Evolutionary conservation across 2,888 invertebrate genomes (phyloP).

Genomic region (Andrena dorsata): DNA sequence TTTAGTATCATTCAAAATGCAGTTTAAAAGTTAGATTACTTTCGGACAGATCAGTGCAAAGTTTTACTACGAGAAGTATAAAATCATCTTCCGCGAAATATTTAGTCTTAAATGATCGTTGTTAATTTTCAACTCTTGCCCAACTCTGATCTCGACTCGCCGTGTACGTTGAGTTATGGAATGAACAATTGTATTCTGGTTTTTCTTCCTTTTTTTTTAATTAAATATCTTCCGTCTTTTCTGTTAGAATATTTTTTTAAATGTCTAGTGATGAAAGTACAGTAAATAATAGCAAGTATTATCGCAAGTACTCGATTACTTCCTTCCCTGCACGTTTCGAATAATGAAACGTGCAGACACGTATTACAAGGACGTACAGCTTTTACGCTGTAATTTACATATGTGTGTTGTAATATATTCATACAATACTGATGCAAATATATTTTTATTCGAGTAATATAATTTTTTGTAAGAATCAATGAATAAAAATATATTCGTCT

Average conservation of each 20-base stretch:
- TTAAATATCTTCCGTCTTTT: conserved; percentile 18
- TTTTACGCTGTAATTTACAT: conserved; percentile 31
- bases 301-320: conserved; percentile 11
- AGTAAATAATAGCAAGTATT: conserved; percentile 7
- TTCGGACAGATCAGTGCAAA: background rate
- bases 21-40: conserved; percentile 16
- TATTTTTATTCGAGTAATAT: conserved; percentile 42
- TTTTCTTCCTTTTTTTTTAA: conserved; percentile 1
- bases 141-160: background rate
- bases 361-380: conserved; percentile 18
- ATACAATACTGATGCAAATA: conserved; percentile 26
- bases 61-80: conserved; percentile 16
- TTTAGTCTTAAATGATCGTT: background rate
- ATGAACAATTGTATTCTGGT: conserved; percentile 5
- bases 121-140: background rate
- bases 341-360: conserved; percentile 14
- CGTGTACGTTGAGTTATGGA: background rate
- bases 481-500: conserved; percentile 52
- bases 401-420: conserved; percentile 17
- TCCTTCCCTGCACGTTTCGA: conserved; percentile 25
- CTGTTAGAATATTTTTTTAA: background rate
- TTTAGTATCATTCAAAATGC: conserved; percentile 1
- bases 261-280: background rate
- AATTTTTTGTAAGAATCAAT: conserved; percentile 7
- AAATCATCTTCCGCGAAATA: background rate